Evolutionary conservation across 1,140 invertebrate genomes (phyloP).

Genomic region (Macrostomum lignano): DNA sequence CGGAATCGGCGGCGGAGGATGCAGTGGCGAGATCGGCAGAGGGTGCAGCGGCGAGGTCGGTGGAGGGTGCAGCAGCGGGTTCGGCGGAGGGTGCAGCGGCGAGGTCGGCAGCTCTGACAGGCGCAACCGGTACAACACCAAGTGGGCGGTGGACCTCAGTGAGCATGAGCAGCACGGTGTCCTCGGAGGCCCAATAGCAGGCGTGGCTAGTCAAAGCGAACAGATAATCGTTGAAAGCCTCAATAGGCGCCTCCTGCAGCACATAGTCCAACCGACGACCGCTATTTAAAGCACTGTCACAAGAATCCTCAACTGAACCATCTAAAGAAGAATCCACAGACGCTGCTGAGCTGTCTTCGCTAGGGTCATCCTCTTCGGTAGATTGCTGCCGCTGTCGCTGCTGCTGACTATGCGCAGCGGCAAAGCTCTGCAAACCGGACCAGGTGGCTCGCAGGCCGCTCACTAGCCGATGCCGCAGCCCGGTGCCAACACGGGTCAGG

Average conservation of each 20-base stretch:
- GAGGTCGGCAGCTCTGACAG: too few species aligned
- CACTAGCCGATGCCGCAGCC: constrained; percentile 58
- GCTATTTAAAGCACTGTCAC: too few species aligned
- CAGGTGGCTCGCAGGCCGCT: constrained; percentile 58
- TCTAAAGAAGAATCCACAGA: too few species aligned
- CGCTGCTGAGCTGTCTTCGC: too few species aligned
- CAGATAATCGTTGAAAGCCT: constrained; percentile 82
- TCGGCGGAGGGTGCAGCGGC: too few species aligned
- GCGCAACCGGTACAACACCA: constrained; percentile 13
- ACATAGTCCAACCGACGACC: constrained; percentile 74
- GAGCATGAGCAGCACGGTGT: constrained; percentile 64
- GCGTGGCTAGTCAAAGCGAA: constrained; percentile 73
- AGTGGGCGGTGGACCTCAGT: constrained; percentile 49
- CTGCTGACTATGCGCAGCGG: constrained; percentile 32
- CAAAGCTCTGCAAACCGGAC: constrained; percentile 48
- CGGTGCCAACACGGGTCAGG: constrained; percentile 54
- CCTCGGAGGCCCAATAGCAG: constrained; percentile 86
- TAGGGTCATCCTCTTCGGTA: too few species aligned
- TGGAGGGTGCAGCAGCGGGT: too few species aligned
- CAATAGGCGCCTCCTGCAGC: constrained; percentile 71
- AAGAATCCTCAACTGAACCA: too few species aligned
- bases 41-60: too few species aligned
- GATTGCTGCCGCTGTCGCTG: too few species aligned
- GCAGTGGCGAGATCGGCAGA: too few species aligned
- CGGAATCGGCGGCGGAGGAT: too few species aligned